Conservation (phyloP, 2,797 vertebrate species). For the Pangasius macronema region DNA sequence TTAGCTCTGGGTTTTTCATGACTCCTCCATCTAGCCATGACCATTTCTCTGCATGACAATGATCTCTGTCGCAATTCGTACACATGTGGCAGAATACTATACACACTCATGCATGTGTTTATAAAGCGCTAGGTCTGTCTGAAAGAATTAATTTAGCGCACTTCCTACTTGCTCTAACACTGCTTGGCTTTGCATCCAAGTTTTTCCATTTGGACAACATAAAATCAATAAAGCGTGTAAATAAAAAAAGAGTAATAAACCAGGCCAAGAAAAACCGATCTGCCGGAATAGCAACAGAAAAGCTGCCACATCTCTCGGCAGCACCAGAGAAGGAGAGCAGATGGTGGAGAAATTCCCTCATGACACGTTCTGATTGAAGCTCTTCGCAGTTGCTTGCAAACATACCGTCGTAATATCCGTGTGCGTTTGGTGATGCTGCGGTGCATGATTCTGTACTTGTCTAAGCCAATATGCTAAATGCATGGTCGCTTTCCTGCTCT, state of each 20-base stretch:
- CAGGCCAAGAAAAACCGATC: slow-evolving; percentile 55
- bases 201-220: slow-evolving; percentile 43
- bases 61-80: not conserved
- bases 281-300: slow-evolving; percentile 16
- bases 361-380: slow-evolving; percentile 45
- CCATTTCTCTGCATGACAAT: too few relatives aligned
- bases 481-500: not conserved
- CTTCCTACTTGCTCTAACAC: slow-evolving; percentile 28
- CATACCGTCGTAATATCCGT: slow-evolving; percentile 35
- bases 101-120: slow-evolving; percentile 39
- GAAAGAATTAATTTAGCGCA: slow-evolving; percentile 18
- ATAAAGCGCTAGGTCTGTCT: slow-evolving; percentile 26
- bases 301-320: not conserved
- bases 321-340: slow-evolving; percentile 46
- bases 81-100: slow-evolving; percentile 25
- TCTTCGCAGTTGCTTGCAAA: slow-evolving; percentile 43
- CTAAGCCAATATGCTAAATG: slow-evolving; percentile 18
- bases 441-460: slow-evolving; percentile 26
- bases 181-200: not conserved
- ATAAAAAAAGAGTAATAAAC: slow-evolving; percentile 35
- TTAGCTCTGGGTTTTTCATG: not conserved
- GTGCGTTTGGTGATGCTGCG: slow-evolving; percentile 7
- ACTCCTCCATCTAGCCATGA: not conserved
- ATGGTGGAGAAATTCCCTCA: slow-evolving; percentile 53
- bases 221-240: slow-evolving; percentile 49